Conservation (phyloP, 92 coral and sea anemone species). For the Virgularia gustaviana region DNA sequence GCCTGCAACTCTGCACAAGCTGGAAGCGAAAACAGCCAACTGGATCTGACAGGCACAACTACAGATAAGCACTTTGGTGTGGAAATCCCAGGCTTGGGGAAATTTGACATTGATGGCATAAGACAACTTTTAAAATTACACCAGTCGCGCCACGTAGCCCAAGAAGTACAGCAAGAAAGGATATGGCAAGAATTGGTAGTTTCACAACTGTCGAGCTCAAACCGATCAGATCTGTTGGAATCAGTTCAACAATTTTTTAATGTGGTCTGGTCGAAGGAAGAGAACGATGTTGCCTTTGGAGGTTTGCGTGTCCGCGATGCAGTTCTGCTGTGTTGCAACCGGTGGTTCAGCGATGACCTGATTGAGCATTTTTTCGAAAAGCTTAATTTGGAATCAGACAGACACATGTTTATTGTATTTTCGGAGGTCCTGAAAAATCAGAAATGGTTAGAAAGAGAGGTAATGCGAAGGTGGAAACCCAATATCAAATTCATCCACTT, state of each 20-base stretch:
- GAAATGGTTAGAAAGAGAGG: neutral
- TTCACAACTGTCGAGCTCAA: too few species aligned
- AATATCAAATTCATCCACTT: conserved; percentile 32
- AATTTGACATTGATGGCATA: neutral
- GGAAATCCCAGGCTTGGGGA: neutral
- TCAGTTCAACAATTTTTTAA: too few species aligned
- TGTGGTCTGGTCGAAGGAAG: too few species aligned
- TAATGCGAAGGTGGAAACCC: conserved; percentile 22
- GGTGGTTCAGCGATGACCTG: neutral
- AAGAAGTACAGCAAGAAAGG: neutral
- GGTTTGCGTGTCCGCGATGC: too few species aligned
- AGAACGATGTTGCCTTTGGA: too few species aligned
- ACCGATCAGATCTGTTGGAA: neutral
- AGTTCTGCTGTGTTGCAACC: too few species aligned
- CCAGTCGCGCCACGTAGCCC: neutral
- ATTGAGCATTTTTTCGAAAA: conserved; percentile 30
- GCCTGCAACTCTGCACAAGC: neutral
- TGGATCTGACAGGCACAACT: too few species aligned
- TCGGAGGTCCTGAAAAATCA: conserved; percentile 32
- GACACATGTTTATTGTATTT: conserved; percentile 28
- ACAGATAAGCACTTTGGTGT: too few species aligned
- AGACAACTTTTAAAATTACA: neutral
- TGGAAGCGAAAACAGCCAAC: too few species aligned
- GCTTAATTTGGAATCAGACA: conserved; percentile 10
- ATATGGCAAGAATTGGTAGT: neutral